Conservation (phyloP, 2,888 invertebrate species). For the Slavum lentiscoides region DNA sequence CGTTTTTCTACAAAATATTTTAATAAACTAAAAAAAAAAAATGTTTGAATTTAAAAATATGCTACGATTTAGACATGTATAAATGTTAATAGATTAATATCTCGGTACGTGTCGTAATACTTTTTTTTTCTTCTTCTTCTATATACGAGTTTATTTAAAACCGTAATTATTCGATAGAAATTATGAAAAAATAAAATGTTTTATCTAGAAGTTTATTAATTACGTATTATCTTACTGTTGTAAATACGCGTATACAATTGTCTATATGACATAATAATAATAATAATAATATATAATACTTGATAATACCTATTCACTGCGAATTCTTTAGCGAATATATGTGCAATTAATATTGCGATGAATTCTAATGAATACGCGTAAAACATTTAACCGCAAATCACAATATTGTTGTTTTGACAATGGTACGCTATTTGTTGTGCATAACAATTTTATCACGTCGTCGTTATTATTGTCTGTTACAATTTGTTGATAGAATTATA, state of each 20-base stretch:
- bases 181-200: background rate
- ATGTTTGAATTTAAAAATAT: background rate
- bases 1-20: background rate
- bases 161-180: background rate
- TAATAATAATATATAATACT: no score
- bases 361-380: background rate
- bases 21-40: background rate
- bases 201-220: background rate
- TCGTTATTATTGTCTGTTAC: background rate
- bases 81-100: background rate
- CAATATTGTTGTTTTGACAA: no score
- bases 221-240: background rate
- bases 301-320: no score
- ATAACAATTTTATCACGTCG: background rate
- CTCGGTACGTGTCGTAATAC: background rate
- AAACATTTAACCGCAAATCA: slow-evolving; percentile 2
- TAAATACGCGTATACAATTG: no score
- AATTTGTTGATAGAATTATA: background rate
- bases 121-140: background rate
- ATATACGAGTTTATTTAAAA: slow-evolving; percentile 5
- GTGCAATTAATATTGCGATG: no score
- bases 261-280: no score
- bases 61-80: background rate
- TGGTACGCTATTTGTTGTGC: background rate
- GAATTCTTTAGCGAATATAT: no score